Percentiles rank a stretch among this genome's conserved stretches.
Conservation (phyloP, 2,888 invertebrate genomes). For the Phasia obesa region DNA sequence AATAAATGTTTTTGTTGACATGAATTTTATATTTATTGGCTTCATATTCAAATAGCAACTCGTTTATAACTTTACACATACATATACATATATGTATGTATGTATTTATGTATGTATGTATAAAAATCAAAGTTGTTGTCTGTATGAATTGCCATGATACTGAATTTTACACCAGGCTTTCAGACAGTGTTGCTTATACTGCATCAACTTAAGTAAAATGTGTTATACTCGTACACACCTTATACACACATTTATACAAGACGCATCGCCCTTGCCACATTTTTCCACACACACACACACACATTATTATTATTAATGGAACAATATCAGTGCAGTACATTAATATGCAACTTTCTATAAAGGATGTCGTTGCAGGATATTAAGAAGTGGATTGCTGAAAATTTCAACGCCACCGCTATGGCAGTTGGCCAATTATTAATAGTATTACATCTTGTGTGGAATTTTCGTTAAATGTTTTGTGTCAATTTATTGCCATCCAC, state of each 20-base stretch:
- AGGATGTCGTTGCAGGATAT: conserved; percentile 21
- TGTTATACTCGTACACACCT: not conserved
- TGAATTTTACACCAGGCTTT: not conserved
- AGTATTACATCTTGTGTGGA: conserved; percentile 32
- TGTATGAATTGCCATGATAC: too few relatives aligned
- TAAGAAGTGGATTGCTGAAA: not conserved
- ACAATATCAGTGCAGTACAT: conserved; percentile 27
- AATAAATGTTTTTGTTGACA: conserved; percentile 40
- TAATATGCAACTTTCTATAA: conserved; percentile 11
- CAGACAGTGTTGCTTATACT: not conserved
- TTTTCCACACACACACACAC: conserved; percentile 58
- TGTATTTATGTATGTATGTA: not conserved
- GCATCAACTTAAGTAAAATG: not conserved
- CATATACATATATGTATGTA: not conserved
- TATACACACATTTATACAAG: not conserved
- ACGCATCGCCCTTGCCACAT: conserved; percentile 36
- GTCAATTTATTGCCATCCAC: conserved; percentile 1
- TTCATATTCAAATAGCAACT: conserved; percentile 24
- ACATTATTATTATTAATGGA: conserved; percentile 52
- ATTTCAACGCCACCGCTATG: not conserved
- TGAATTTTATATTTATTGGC: conserved; percentile 42
- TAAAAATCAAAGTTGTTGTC: too few relatives aligned
- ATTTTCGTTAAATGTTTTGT: not conserved
- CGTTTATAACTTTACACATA: conserved; percentile 3
- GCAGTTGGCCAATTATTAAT: conserved; percentile 7